A percentile compares a stretch with the other conserved stretches of the same genome.
These are phyloP conservation scores for Prunella himalayana DNA, from an alignment of 2,113 vertebrate genomes.

Conservation along the genomic window DNA sequence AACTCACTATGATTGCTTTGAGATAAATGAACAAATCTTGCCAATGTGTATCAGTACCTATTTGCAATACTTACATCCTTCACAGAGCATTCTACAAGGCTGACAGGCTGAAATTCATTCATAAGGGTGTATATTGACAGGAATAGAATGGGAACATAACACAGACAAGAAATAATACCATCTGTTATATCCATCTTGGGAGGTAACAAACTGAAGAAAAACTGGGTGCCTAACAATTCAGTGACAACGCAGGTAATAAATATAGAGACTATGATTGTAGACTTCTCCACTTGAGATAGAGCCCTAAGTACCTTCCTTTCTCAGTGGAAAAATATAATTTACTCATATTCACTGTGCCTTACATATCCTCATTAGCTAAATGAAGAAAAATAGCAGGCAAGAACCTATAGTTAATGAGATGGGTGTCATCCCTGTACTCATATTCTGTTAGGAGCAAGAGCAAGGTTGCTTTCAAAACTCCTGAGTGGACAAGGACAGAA, in stretches of 20 bases:
- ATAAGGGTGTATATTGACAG: background rate
- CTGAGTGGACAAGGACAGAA: background rate
- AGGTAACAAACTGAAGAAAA: background rate
- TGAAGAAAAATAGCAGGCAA: background rate
- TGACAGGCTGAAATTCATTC: slow-evolving; percentile 30
- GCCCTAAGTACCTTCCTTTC: background rate
- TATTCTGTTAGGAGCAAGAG: background rate
- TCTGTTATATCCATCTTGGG: background rate
- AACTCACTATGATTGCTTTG: background rate
- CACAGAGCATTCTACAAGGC: background rate
- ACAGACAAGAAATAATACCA: background rate
- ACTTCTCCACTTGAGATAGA: background rate
- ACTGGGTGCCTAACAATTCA: background rate
- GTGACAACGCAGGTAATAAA: background rate
- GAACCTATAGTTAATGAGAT: background rate
- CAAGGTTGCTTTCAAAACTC: background rate
- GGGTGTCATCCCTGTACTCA: background rate
- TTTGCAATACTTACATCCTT: background rate
- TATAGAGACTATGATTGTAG: background rate
- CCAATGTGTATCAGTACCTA: background rate
- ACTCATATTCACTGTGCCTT: background rate
- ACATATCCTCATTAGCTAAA: background rate
- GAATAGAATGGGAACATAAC: background rate
- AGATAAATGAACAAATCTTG: background rate
- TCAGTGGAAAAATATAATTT: background rate